Conservation (phyloP, 2,113 vertebrate genomes). For the Apus apus region DNA sequence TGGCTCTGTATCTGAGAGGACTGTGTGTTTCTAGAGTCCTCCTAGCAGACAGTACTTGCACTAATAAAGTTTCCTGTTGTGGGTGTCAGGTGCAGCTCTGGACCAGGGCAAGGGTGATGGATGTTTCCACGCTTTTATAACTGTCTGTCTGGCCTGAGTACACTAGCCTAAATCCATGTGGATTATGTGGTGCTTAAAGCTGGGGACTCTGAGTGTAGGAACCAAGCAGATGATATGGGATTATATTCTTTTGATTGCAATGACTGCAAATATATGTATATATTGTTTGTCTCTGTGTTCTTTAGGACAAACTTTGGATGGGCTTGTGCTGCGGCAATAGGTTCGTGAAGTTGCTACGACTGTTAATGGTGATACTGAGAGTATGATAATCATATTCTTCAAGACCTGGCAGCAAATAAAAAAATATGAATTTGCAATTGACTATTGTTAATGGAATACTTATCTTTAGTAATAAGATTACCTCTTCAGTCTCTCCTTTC, state of each 20-base stretch:
- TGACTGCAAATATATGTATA: neutral
- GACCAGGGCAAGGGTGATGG: neutral
- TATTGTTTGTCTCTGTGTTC: rapidly evolving
- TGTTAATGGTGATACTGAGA: neutral
- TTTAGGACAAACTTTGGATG: neutral
- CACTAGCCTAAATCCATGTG: neutral
- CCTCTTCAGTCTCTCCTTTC: neutral
- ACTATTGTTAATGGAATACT: rapidly evolving
- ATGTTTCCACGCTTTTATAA: neutral
- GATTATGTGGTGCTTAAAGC: neutral
- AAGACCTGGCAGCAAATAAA: neutral
- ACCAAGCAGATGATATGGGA: neutral
- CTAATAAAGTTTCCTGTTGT: neutral
- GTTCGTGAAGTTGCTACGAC: neutral
- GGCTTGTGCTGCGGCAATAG: neutral
- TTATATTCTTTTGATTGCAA: neutral
- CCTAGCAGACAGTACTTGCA: neutral
- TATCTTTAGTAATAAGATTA: neutral
- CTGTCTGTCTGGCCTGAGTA: neutral
- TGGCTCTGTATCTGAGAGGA: neutral
- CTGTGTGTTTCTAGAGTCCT: neutral
- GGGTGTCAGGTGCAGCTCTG: neutral
- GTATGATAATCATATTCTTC: neutral
- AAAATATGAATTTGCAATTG: neutral
- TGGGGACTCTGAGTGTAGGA: neutral